phyloP scores from a whole-genome alignment of 2,797 vertebrate genomes.

The Acanthiza pusilla region DNA sequence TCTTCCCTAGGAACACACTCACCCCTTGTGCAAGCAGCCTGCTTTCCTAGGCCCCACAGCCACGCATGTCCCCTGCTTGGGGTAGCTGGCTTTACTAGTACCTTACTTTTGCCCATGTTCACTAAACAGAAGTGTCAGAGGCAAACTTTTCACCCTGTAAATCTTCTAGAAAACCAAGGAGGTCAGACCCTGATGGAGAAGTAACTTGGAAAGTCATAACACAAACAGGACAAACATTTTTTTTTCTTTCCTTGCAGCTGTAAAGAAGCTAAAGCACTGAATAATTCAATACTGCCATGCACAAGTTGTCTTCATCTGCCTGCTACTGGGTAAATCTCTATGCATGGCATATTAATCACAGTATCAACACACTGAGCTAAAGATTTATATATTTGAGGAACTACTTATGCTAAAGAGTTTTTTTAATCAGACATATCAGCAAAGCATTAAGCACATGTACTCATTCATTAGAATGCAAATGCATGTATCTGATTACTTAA shows the following conservation, averaged over 20 bases:
- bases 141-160: background rate
- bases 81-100: background rate
- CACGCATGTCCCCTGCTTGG: background rate
- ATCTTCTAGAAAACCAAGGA: background rate
- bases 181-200: background rate
- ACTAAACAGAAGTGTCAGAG: background rate
- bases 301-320: background rate
- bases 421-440: background rate
- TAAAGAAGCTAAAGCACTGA: constrained; percentile 10
- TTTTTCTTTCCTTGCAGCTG: background rate
- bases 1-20: accelerated
- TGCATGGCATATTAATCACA: background rate
- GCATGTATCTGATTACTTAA: background rate
- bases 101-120: background rate
- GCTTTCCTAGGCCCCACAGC: background rate
- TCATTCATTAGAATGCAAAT: constrained; percentile 14
- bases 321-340: constrained; percentile 10
- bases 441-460: background rate
- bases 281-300: constrained; percentile 32
- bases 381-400: background rate
- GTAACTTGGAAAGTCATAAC: background rate
- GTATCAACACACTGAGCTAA: constrained; percentile 6
- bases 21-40: background rate
- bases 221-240: background rate
- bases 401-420: background rate